Conservation (phyloP, 2,888 invertebrate genomes). For the Ophion slaviceki region DNA sequence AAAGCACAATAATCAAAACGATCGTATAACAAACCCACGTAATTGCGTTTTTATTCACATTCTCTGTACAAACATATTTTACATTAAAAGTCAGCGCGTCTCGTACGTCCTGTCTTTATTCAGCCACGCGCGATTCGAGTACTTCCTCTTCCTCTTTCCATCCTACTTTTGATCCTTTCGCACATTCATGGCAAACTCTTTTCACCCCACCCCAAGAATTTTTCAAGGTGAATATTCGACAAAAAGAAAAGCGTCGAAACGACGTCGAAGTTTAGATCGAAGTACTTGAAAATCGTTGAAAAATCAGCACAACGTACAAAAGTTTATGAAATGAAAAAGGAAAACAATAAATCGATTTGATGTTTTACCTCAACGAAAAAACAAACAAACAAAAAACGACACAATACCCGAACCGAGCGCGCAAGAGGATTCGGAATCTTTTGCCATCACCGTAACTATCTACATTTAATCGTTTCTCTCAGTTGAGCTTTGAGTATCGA, state of each 20-base stretch:
- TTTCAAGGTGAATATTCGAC: background rate
- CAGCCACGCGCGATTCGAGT: slow-evolving; percentile 61
- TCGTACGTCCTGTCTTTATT: slow-evolving; percentile 54
- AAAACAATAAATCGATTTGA: background rate
- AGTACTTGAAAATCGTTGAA: background rate
- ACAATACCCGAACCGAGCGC: slow-evolving; percentile 59
- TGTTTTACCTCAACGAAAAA: background rate
- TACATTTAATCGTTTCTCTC: slow-evolving; percentile 45
- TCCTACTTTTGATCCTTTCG: background rate
- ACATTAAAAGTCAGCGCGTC: slow-evolving; percentile 75
- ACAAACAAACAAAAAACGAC: background rate
- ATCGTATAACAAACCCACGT: slow-evolving; percentile 79
- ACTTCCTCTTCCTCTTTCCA: slow-evolving; percentile 6
- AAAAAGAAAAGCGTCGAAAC: background rate
- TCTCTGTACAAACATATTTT: slow-evolving; percentile 83
- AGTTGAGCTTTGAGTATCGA: slow-evolving; percentile 16
- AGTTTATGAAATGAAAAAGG: background rate
- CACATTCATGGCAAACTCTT: background rate
- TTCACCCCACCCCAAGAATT: background rate
- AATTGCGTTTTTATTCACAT: slow-evolving; percentile 79
- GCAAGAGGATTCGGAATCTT: slow-evolving; percentile 54
- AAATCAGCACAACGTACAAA: background rate
- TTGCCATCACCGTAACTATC: slow-evolving; percentile 65
- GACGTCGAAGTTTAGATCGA: background rate
- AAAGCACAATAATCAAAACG: slow-evolving; percentile 26